Conservation (phyloP, 2,888 invertebrate species). For the Argyra leucocephala region DNA sequence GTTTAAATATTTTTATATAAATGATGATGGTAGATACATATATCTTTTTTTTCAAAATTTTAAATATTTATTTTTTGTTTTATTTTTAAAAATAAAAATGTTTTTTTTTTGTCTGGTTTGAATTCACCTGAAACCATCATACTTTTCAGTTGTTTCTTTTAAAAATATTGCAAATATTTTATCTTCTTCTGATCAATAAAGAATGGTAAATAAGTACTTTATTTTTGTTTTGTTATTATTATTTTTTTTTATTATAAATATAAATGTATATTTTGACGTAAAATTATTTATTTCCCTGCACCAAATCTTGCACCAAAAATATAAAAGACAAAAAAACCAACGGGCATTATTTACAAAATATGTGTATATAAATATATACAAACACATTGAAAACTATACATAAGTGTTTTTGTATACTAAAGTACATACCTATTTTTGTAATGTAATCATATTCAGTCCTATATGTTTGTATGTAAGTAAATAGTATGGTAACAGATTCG, state of each 20-base stretch:
- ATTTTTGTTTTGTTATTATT: background rate
- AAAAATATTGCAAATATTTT: background rate
- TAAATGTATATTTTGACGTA: background rate
- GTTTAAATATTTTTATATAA: no score
- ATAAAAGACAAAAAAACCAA: no score
- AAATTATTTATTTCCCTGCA: conserved; percentile 3
- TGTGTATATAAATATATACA: no score
- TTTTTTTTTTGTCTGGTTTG: no score
- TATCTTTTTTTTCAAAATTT: no score
- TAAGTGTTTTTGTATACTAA: no score
- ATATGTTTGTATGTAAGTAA: no score
- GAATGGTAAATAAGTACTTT: background rate
- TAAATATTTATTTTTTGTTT: background rate
- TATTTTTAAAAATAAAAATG: background rate
- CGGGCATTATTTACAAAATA: background rate
- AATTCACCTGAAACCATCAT: background rate
- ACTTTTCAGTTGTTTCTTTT: background rate
- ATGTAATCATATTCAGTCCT: no score
- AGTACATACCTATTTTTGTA: no score
- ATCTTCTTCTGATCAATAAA: background rate
- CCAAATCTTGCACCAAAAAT: conserved; percentile 2
- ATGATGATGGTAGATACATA: no score
- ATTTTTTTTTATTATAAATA: background rate
- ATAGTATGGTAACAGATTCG: no score
- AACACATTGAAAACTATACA: no score